These are phyloP conservation scores for Mesorhabditis belari DNA, from an alignment of 2,888 invertebrate genomes.

Conservation along the genomic window DNA sequence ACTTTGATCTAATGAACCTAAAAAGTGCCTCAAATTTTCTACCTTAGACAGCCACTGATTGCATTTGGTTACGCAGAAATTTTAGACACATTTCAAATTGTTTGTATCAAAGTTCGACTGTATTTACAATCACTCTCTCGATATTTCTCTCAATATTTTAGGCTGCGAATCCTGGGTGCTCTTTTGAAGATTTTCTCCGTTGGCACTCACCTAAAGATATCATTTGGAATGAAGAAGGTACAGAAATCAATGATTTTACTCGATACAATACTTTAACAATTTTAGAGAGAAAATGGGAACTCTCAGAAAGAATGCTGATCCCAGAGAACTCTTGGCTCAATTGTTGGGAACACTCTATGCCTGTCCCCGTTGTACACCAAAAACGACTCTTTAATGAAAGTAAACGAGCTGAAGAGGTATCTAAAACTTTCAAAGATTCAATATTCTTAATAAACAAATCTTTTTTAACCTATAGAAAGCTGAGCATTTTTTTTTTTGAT, in stretches of 20 bases:
- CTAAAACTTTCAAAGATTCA: no score
- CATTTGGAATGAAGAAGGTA: slow-evolving; percentile 67
- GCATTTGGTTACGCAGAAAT: neutral
- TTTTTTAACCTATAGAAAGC: no score
- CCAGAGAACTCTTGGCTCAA: slow-evolving; percentile 86
- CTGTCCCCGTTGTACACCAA: slow-evolving; percentile 81
- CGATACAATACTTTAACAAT: no score
- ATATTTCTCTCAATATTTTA: slow-evolving; percentile 45
- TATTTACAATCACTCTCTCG: no score
- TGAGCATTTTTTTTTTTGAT: no score
- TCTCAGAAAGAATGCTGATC: slow-evolving; percentile 65
- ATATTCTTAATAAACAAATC: no score
- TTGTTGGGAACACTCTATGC: slow-evolving; percentile 80
- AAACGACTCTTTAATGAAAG: slow-evolving; percentile 90
- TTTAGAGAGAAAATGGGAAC: no score
- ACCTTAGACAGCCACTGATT: neutral
- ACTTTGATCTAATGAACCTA: no score
- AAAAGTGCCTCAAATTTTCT: no score
- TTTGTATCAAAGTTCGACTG: neutral
- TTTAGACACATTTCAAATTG: neutral
- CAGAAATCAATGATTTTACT: no score
- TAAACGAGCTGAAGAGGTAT: slow-evolving; percentile 82
- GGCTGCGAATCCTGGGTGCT: slow-evolving; percentile 86
- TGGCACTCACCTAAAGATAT: slow-evolving; percentile 93
- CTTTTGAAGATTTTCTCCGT: slow-evolving; percentile 86